A percentile compares a stretch with the other conserved stretches of the same genome.
These are phyloP conservation scores for Ctenopoma multispine DNA, from an alignment of 2,797 vertebrate species.

Conservation along the genomic window DNA sequence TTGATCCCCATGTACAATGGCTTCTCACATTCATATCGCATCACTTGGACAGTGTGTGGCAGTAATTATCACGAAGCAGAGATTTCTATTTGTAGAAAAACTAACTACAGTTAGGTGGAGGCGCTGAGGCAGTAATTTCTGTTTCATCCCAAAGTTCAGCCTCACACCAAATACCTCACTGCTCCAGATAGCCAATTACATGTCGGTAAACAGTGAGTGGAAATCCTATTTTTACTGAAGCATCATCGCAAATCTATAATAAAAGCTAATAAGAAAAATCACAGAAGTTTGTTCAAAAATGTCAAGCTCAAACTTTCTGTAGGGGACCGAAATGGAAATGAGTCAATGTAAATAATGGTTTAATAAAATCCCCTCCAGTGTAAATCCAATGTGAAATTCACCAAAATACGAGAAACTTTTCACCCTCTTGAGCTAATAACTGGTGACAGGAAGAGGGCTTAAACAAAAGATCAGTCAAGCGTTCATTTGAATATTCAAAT, in stretches of 20 bases:
- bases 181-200: conserved; percentile 83
- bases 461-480: conserved; percentile 88
- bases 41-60: conserved; percentile 62
- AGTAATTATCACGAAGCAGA: conserved; percentile 77
- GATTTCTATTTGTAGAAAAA: conserved; percentile 79
- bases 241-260: conserved; percentile 77
- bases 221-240: conserved; percentile 71
- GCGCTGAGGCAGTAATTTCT: conserved; percentile 69
- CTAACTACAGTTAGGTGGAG: conserved; percentile 70
- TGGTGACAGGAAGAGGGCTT: conserved; percentile 83
- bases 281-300: conserved; percentile 84
- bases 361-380: conserved; percentile 84
- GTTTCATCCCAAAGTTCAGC: conserved; percentile 77
- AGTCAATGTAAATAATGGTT: conserved; percentile 87
- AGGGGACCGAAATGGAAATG: conserved; percentile 82
- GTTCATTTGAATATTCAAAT: conserved; percentile 89
- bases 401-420: conserved; percentile 83
- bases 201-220: conserved; percentile 80
- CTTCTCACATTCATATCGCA: conserved; percentile 71
- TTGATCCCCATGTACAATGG: conserved; percentile 77
- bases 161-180: conserved; percentile 62
- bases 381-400: conserved; percentile 83
- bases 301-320: conserved; percentile 81
- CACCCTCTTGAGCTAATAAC: conserved; percentile 87
- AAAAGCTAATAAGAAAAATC: conserved; percentile 75